Evolutionary conservation across 2,113 vertebrate species (phyloP), one percentile per base, ranked within the genome.

Genomic region (Peromyscus californicus): DNA sequence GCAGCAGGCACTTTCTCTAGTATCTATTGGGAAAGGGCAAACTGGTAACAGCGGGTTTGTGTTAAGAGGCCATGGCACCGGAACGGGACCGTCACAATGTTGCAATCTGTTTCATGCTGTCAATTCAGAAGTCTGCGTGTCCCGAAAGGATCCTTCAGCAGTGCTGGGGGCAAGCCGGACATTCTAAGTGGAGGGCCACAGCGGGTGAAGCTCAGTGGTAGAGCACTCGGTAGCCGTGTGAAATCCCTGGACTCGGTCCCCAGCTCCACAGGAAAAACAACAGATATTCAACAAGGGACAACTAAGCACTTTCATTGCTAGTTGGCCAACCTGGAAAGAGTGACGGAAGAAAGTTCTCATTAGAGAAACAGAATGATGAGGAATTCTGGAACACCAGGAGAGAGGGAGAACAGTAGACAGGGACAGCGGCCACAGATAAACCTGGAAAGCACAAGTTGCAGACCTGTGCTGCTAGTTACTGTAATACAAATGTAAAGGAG

Each of bases 381-480:
- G 59, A 31, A 17, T 79, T 48, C 48, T 79, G 45, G 24, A 51
- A 8, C 76, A 78, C 26, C 75, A 33, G 76, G 45, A 80, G 31
- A 33, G 16, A 10, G 8, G 78, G 16, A 33, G 39, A 31, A 31
- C 15, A 86, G 42, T 21, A 67, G 61, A 31, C 3, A 31, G 61
- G 39, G 33, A 42, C 39, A 45, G 26, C 31, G 59, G 39, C 82
- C 15, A 45, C 2, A 17, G 83, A 45, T 21, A 65, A 85, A 65
- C 26, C 5, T 2, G 29, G 17, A 36, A 48, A 67, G 17, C 42
- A 45, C 59, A 45, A 33, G 21, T 17, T 65, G 29, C 29, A 67
- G 29, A 6, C 17, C 8, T 48, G 61, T 1, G 1, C 29, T 86
- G 39, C 61, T 36, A 12, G 16, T 3, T 42, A 48, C 0, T 45